These are phyloP conservation scores for Caenorhabditis sp. DNA, from an alignment of 2,888 invertebrate genomes.

Conservation along the genomic window DNA sequence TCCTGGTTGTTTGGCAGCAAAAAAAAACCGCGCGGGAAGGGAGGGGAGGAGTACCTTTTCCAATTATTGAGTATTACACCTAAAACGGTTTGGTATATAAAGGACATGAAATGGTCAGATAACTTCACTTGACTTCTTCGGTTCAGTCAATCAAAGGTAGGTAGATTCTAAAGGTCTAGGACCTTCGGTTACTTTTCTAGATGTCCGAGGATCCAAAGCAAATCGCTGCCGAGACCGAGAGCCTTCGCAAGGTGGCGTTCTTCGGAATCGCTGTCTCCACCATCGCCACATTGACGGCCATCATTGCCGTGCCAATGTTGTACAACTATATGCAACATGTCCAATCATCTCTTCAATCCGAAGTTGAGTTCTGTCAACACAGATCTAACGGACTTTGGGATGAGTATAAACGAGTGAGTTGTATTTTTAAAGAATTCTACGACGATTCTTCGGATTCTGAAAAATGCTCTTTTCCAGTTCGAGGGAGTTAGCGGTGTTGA, in stretches of 20 bases:
- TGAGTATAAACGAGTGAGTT: slow-evolving; percentile 51
- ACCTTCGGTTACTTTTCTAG: slow-evolving; percentile 12
- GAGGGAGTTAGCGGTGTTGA: slow-evolving; percentile 40
- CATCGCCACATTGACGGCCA: slow-evolving; percentile 57
- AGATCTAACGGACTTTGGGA: slow-evolving; percentile 59
- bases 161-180: slow-evolving; percentile 4
- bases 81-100: slow-evolving; percentile 24
- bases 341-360: slow-evolving; percentile 56
- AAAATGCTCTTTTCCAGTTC: slow-evolving; percentile 40
- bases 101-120: slow-evolving; percentile 16
- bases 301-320: slow-evolving; percentile 59
- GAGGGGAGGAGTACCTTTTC: slow-evolving; percentile 2
- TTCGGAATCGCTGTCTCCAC: slow-evolving; percentile 61
- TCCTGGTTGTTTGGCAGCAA: slow-evolving; percentile 27
- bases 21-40: no score
- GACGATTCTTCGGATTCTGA: no score
- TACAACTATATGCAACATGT: slow-evolving; percentile 64
- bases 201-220: slow-evolving; percentile 50
- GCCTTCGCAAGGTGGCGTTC: slow-evolving; percentile 51
- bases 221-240: slow-evolving; percentile 48
- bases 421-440: no score
- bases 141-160: slow-evolving; percentile 38
- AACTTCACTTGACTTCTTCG: slow-evolving; percentile 42
- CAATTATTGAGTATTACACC: slow-evolving; percentile 32
- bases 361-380: slow-evolving; percentile 59